Conservation (phyloP, 2,113 vertebrate species). For the Phalacrocorax aristotelis region DNA sequence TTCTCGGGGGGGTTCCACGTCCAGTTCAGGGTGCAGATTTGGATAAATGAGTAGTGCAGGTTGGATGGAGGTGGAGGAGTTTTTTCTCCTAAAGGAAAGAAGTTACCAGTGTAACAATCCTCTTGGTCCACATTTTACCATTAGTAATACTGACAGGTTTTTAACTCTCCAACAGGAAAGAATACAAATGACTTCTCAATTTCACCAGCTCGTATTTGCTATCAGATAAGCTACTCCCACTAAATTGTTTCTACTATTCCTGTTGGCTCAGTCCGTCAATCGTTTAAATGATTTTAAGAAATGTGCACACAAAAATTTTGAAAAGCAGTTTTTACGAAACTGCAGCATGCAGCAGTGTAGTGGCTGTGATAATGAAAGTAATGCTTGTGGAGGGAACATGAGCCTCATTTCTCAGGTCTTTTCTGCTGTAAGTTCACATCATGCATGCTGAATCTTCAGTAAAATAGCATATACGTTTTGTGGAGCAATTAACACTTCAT, state of each 20-base stretch:
- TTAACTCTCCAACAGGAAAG: neutral
- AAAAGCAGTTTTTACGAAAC: neutral
- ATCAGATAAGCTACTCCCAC: neutral
- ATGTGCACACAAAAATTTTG: neutral
- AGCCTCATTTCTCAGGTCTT: neutral
- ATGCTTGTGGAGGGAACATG: fast-evolving
- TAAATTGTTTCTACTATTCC: neutral
- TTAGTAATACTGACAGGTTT: neutral
- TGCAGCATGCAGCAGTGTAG: fast-evolving
- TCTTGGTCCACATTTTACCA: neutral
- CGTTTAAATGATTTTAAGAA: neutral
- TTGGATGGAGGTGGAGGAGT: slow-evolving; percentile 25
- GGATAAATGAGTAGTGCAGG: neutral
- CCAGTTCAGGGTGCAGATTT: slow-evolving; percentile 49
- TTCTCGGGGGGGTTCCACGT: neutral
- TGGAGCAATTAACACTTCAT: neutral
- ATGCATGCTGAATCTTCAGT: neutral
- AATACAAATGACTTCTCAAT: neutral
- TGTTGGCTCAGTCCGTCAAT: neutral
- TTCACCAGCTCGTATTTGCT: fast-evolving
- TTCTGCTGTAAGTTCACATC: neutral
- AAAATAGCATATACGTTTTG: neutral
- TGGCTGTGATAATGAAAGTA: neutral
- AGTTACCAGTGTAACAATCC: neutral
- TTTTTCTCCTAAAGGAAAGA: neutral